A percentile compares a stretch with the other conserved stretches of the same genome.
These are phyloP conservation scores for Lochmaea crataegi DNA, from an alignment of 2,888 invertebrate genomes.

Conservation along the genomic window DNA sequence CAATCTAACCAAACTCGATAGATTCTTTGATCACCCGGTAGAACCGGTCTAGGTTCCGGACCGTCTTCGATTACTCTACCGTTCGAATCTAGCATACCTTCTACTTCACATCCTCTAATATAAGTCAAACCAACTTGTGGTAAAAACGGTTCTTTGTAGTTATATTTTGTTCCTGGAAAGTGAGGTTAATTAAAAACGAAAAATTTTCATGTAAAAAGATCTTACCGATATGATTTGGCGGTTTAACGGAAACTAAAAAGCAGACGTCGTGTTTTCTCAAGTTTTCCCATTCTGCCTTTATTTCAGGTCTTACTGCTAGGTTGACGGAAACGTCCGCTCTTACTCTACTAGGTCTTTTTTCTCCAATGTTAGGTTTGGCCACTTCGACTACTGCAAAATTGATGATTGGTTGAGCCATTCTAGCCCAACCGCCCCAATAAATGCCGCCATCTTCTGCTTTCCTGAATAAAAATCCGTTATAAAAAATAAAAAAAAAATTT, in stretches of 20 bases:
- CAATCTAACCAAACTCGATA: conserved; percentile 95
- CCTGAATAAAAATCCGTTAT: conserved; percentile 65
- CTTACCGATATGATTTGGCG: conserved; percentile 83
- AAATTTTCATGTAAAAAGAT: not conserved
- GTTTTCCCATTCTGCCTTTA: conserved; percentile 97
- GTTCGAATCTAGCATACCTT: conserved; percentile 96
- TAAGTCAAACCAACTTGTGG: conserved; percentile 92
- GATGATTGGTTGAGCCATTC: conserved; percentile 96
- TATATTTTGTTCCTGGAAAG: conserved; percentile 78
- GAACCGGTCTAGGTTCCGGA: conserved; percentile 86
- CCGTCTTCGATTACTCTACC: conserved; percentile 98
- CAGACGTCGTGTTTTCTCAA: conserved; percentile 98
- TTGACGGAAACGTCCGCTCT: conserved; percentile 95
- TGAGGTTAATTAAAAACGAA: not conserved
- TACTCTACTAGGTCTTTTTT: conserved; percentile 94
- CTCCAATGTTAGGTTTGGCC: conserved; percentile 90
- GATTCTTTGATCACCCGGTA: conserved; percentile 90
- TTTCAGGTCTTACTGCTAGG: conserved; percentile 88
- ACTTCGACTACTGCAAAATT: conserved; percentile 96
- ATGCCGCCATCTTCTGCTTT: conserved; percentile 85
- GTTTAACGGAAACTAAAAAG: conserved; percentile 92
- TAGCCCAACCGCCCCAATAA: conserved; percentile 98
- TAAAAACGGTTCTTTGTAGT: conserved; percentile 85
- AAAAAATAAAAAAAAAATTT: not conserved
- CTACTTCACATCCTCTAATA: conserved; percentile 97